These are phyloP conservation scores for Nomada fabriciana DNA, from an alignment of 2,888 invertebrate species.

Conservation along the genomic window DNA sequence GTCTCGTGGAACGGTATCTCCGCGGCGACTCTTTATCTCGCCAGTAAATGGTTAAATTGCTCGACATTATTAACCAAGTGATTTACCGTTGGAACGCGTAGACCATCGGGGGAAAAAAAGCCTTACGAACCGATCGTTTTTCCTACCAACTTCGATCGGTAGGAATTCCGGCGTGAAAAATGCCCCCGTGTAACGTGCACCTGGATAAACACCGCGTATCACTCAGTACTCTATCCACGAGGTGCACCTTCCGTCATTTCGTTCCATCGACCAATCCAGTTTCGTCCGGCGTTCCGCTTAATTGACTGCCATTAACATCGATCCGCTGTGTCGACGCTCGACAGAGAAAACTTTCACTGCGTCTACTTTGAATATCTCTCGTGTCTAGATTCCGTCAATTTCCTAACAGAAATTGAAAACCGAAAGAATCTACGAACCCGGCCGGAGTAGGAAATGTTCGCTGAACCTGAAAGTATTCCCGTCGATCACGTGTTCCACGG, in stretches of 20 bases:
- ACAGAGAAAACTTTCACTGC: background rate
- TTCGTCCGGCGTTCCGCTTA: constrained; percentile 31
- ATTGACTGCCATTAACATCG: constrained; percentile 36
- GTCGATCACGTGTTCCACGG: constrained; percentile 18
- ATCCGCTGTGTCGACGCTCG: constrained; percentile 17
- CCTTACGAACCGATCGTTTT: constrained; percentile 22
- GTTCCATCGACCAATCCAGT: constrained; percentile 10
- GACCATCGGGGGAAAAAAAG: constrained; percentile 16
- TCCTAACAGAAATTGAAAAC: background rate
- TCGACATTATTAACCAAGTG: constrained; percentile 71
- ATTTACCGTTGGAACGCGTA: constrained; percentile 68
- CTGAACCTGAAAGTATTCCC: background rate
- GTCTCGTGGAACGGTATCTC: constrained; percentile 79
- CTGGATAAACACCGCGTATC: constrained; percentile 50
- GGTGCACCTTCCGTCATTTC: background rate
- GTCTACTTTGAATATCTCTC: background rate
- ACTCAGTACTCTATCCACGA: constrained; percentile 20
- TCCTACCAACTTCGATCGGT: constrained; percentile 7
- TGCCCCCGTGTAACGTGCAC: constrained; percentile 18
- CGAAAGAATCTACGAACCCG: background rate
- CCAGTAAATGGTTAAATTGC: constrained; percentile 73
- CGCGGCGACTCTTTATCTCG: constrained; percentile 63
- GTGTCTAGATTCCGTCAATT: background rate
- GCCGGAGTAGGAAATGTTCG: background rate
- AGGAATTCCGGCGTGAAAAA: constrained; percentile 24